A percentile compares a stretch with the other conserved stretches of the same genome.
These are phyloP conservation scores for Lasioglossum lativentre DNA, from an alignment of 2,888 invertebrate genomes.

Conservation along the genomic window DNA sequence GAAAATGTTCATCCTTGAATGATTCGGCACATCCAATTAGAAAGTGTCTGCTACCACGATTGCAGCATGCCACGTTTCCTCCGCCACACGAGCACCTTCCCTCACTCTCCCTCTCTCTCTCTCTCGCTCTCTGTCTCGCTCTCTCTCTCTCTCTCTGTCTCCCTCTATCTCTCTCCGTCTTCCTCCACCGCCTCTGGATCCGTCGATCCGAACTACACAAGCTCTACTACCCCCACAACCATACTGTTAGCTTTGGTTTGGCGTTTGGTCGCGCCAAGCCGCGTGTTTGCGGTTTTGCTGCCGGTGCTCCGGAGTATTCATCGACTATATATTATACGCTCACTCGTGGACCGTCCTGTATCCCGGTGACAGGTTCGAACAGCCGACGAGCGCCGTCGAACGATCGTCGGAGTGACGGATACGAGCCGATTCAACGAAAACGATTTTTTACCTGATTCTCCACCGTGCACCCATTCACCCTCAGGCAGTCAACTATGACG, in stretches of 20 bases:
- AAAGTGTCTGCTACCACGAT: slow-evolving; percentile 50
- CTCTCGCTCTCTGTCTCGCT: slow-evolving; percentile 1
- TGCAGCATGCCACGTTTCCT: slow-evolving; percentile 48
- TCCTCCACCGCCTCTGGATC: slow-evolving; percentile 26
- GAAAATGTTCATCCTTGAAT: slow-evolving; percentile 38
- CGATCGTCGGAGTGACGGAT: background rate
- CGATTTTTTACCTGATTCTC: background rate
- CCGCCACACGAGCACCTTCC: background rate
- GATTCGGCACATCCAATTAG: slow-evolving; percentile 58
- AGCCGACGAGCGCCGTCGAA: background rate
- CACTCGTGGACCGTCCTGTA: slow-evolving; percentile 45
- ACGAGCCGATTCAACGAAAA: background rate
- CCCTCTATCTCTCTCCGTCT: background rate
- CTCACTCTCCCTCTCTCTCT: background rate
- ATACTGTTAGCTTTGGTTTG: slow-evolving; percentile 83
- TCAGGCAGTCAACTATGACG: background rate
- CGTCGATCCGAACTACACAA: slow-evolving; percentile 76
- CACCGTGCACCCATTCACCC: background rate
- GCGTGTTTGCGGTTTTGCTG: slow-evolving; percentile 84
- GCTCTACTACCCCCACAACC: slow-evolving; percentile 79
- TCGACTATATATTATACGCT: slow-evolving; percentile 49
- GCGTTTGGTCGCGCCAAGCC: slow-evolving; percentile 83
- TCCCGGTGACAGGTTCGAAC: slow-evolving; percentile 63
- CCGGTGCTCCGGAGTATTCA: slow-evolving; percentile 80
- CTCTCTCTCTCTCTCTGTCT: background rate